These are phyloP conservation scores for Araneus ventricosus DNA, from an alignment of 1,140 invertebrate species.

Conservation along the genomic window DNA sequence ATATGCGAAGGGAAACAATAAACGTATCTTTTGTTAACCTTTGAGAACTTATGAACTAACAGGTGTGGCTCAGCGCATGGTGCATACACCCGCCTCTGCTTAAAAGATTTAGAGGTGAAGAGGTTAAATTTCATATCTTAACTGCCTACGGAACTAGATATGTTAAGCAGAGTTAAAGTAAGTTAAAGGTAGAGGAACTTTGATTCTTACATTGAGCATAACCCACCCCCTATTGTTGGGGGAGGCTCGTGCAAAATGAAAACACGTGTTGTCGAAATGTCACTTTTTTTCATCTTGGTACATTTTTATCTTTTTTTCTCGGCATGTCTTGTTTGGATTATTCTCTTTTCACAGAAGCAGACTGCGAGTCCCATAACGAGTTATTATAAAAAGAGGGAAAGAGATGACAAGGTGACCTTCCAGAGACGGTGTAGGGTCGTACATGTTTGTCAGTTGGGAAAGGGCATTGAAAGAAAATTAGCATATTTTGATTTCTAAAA, in stretches of 20 bases:
- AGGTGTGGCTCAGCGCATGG: no score
- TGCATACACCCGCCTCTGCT: no score
- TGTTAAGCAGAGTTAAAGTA: background rate
- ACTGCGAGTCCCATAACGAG: background rate
- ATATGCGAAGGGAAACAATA: no score
- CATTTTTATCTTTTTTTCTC: background rate
- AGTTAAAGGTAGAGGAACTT: background rate
- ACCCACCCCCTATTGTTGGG: background rate
- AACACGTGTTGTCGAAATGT: background rate
- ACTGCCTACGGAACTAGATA: no score
- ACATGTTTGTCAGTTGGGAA: background rate
- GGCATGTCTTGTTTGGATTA: background rate
- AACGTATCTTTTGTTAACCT: no score
- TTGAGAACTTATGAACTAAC: no score
- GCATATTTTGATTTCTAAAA: background rate
- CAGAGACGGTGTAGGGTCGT: no score
- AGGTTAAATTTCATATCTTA: no score
- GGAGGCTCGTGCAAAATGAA: background rate
- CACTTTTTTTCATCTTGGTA: background rate
- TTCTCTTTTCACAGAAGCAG: background rate
- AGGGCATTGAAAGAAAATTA: background rate
- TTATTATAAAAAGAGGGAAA: background rate
- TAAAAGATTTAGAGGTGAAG: no score
- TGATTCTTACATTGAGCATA: background rate
- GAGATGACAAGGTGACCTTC: conserved; percentile 1